These are phyloP conservation scores for Melanocharis versteri DNA, from an alignment of 2,113 vertebrate species.

Conservation along the genomic window DNA sequence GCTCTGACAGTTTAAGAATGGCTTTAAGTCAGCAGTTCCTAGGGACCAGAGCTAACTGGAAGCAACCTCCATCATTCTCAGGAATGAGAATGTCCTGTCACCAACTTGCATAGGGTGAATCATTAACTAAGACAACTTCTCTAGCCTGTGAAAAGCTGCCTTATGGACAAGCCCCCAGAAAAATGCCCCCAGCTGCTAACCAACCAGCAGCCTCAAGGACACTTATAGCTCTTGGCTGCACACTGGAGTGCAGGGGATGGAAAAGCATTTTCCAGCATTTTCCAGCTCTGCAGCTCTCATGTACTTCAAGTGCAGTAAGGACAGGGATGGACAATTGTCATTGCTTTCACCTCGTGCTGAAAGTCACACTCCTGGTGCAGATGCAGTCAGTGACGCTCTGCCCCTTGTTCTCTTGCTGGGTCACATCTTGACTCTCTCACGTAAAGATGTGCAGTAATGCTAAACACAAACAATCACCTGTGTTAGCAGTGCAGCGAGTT, in stretches of 20 bases:
- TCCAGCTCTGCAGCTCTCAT: neutral
- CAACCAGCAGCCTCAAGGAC: neutral
- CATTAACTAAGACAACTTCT: neutral
- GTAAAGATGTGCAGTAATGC: neutral
- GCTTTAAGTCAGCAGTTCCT: constrained; percentile 35
- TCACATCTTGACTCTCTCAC: neutral
- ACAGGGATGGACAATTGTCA: neutral
- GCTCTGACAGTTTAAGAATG: constrained; percentile 25
- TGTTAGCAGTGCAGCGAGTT: neutral
- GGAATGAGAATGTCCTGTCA: neutral
- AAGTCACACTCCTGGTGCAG: neutral
- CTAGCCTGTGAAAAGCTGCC: neutral
- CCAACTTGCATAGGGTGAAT: neutral
- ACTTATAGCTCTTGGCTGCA: neutral
- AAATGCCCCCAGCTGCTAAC: neutral
- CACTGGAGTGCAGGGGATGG: neutral
- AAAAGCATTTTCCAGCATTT: neutral
- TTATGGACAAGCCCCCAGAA: neutral
- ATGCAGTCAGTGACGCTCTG: neutral
- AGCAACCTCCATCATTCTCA: neutral
- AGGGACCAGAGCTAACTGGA: neutral
- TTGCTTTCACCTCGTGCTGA: neutral
- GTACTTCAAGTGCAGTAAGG: neutral
- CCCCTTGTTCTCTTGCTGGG: neutral
- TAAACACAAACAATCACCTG: neutral